Evolutionary conservation across 1,140 invertebrate genomes (phyloP), one percentile per base, ranked within the genome.

Genomic region (Triops cancriformis): DNA sequence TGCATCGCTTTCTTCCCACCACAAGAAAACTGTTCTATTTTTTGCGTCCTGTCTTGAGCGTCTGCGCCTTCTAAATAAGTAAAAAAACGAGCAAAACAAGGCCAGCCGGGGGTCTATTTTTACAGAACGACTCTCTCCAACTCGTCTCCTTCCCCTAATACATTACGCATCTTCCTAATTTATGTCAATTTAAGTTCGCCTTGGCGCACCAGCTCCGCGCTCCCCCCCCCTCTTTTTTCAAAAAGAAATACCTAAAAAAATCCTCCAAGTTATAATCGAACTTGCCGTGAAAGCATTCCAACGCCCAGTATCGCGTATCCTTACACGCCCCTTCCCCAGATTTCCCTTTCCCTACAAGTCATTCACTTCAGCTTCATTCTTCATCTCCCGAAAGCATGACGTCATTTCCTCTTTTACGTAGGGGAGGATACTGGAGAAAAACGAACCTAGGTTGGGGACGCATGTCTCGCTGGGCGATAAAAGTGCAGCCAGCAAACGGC

Each of bases 331-430:
- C 51, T 64, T 64, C 23, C 23, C 23, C 51, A n/a, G 51, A n/a
- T 23, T 64, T 64, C 23, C 51, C 18, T 64, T 23, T 64, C 51
- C 51, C n/a, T 64, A 18, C 51, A 64, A 37, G 4, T 23, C 51
- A 64, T 64, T 64, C 51, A 64, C 23, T 9, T 64, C n/a, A 64
- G 51, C 51, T 64, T 64, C 51, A 64, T 64, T 64, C 51, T 64
- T 64, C 31, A 37, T 37, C 31, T 64, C 10, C 51, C 23, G 23
- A 64, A 64, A 5, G 0, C 23, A 3, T 64, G 51, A 64, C 51
- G 51, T 64, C 51, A 64, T 23, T 64, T 64, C 51, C 51, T 64
- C 51, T 64, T 64, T 64, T 10, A 0, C 51, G 51, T 64, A 64
- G 51, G 51, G 51, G 51, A 64, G 51, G 51, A 64, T 64, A 64